Base-by-base conservation (phyloP, 2,888 invertebrate species). In the Tiliacea aurago region DNA sequence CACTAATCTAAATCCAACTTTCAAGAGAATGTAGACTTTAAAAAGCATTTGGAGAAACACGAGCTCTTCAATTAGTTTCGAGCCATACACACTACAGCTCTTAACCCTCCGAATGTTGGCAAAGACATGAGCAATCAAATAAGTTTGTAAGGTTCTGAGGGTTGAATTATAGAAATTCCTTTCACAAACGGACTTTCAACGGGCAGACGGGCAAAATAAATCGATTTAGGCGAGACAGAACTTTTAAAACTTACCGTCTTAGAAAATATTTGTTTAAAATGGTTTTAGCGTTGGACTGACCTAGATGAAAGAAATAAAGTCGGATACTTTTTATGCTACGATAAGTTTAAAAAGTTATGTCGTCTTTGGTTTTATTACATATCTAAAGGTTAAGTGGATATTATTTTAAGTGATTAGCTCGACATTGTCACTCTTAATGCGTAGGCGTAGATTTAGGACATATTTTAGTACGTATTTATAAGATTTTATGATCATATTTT, bases 101-200 rank as follows among this genome's bases (percentile, higher is more conserved):
- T 61, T 58, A 78, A 75, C 66, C 65, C 68, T 51, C 64, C 56
- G 37, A 75, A 51, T 63, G 59, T 61, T 66, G 53, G 37, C 73
- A 83, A 83, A 83, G 84, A 75, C 75, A 84, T 76, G 78, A 78
- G 86, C 78, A 86, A 86, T 84, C 73, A 81, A 86, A 81, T 58
- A 78, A 84, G 74, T 84, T 84, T 81, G 69, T 69, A 61, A 73
- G 69, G 37, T 59, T 58, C 47, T 49, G 41, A 55, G 47, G 78
- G 66, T 84, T 77, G 73, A 77, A 75, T 81, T 84, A 73, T 69
- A 81, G 81, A 86, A 74, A 84, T 84, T 81, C 84, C 69, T 86
- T 80, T 77, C 53, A 71, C 43, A 76, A 73, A 62, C 80, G 63
- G 64, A 76, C 70, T 72, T 83, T 80, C 58, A 51, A 58, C 67